Evolutionary conservation across 23 tunicate genomes (phyloP).

Genomic region (Clavelina lepadiformis): DNA sequence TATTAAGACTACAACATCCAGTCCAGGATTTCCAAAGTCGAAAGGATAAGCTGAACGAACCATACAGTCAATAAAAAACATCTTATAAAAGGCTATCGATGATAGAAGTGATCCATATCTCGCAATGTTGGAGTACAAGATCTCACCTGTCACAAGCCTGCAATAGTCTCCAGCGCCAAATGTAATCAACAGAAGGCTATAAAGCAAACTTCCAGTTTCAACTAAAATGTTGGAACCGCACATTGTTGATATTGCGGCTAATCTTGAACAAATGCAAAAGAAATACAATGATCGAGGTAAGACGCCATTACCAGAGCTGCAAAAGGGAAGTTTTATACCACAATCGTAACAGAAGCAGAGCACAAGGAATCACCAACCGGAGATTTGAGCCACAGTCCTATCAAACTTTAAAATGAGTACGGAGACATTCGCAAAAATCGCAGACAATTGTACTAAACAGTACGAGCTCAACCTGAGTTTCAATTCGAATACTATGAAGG

Average conservation of each 20-base stretch:
- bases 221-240: neutral
- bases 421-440: no score
- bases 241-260: slow-evolving; percentile 23
- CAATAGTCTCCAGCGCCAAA: slow-evolving; percentile 22
- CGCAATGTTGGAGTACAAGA: slow-evolving; percentile 21
- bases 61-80: slow-evolving; percentile 19
- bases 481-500: no score
- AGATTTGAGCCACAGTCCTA: no score
- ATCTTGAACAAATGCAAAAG: no score
- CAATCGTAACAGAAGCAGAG: no score
- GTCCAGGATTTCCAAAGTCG: slow-evolving; percentile 19
- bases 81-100: slow-evolving; percentile 24
- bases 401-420: no score
- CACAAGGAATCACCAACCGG: no score
- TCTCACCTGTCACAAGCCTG: slow-evolving; percentile 10
- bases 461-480: no score
- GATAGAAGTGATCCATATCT: slow-evolving; percentile 15
- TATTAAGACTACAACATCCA: slow-evolving; percentile 17
- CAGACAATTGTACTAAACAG: no score
- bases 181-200: slow-evolving; percentile 12
- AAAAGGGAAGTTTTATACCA: no score
- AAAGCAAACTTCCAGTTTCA: slow-evolving; percentile 3
- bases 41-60: slow-evolving; percentile 34
- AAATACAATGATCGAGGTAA: no score
- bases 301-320: no score